These are phyloP conservation scores for Cartodere bifasciata DNA, from an alignment of 2,888 invertebrate genomes.

Conservation along the genomic window DNA sequence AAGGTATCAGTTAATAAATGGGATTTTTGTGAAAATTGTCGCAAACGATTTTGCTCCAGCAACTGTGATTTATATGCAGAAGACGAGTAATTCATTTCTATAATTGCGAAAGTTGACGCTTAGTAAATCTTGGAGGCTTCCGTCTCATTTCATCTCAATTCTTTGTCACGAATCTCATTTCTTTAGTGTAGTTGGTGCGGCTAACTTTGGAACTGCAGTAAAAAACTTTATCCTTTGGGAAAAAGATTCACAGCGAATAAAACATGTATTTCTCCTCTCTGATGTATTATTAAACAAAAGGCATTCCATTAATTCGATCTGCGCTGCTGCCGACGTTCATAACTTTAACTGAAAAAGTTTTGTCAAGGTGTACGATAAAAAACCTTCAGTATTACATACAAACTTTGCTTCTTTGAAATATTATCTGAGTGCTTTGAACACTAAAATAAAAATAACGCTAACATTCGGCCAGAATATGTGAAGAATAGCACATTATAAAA, in stretches of 20 bases:
- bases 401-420: no score
- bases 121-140: slow-evolving; percentile 27
- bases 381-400: no score
- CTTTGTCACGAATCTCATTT: slow-evolving; percentile 30
- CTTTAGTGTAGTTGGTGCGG: slow-evolving; percentile 24
- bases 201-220: slow-evolving; percentile 30
- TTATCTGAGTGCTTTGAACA: no score
- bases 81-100: slow-evolving; percentile 28
- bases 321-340: no score
- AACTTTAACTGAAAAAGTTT: no score
- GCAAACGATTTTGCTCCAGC: no score
- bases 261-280: slow-evolving; percentile 26
- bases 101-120: slow-evolving; percentile 32
- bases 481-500: no score
- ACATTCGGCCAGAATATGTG: no score
- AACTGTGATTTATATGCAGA: slow-evolving; percentile 23
- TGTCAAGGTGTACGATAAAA: no score
- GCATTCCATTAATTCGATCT: slow-evolving; percentile 24
- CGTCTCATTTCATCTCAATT: slow-evolving; percentile 31
- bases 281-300: slow-evolving; percentile 25
- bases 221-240: slow-evolving; percentile 30
- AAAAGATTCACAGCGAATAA: slow-evolving; percentile 25
- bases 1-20: no score
- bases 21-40: no score
- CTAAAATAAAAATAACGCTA: no score